Percentiles rank a stretch among this genome's conserved stretches.
Evolutionary conservation across 2,888 invertebrate genomes (phyloP).

Genomic region (Lepetodrilus schrolli): DNA sequence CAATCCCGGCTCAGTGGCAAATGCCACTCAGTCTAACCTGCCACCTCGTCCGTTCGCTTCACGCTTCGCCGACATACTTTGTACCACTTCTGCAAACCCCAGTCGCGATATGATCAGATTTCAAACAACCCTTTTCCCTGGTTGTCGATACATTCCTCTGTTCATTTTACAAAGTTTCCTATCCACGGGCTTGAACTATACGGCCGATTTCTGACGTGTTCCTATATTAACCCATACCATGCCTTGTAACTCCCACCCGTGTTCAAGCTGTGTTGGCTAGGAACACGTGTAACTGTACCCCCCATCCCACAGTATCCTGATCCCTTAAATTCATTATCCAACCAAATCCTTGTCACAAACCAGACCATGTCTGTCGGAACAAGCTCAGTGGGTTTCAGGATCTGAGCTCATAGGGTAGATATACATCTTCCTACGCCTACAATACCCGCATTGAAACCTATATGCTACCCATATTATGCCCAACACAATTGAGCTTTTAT

Average conservation of each 20-base stretch:
- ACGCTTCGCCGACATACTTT: not conserved
- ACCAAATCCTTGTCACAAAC: not conserved
- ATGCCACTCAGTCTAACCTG: constrained; percentile 15
- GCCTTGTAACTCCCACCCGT: not conserved
- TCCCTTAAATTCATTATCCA: not conserved
- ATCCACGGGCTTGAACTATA: not conserved
- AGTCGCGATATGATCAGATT: constrained; percentile 16
- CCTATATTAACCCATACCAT: not conserved
- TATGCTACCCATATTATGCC: not conserved
- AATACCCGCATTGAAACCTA: not conserved
- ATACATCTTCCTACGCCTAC: not conserved
- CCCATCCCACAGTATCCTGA: not conserved
- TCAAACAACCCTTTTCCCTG: constrained; percentile 7
- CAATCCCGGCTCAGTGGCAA: not conserved
- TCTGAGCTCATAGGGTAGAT: not conserved
- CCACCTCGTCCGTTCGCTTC: not conserved
- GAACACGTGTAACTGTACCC: not conserved
- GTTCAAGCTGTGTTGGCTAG: not conserved
- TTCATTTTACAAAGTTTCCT: not conserved
- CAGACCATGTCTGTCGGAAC: not conserved
- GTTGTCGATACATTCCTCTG: not conserved
- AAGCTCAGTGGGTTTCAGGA: not conserved
- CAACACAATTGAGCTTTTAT: not conserved
- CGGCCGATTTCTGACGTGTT: not conserved
- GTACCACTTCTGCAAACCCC: not conserved